Conservation (phyloP, 2,888 invertebrate species). For the Zele albiditarsus region DNA sequence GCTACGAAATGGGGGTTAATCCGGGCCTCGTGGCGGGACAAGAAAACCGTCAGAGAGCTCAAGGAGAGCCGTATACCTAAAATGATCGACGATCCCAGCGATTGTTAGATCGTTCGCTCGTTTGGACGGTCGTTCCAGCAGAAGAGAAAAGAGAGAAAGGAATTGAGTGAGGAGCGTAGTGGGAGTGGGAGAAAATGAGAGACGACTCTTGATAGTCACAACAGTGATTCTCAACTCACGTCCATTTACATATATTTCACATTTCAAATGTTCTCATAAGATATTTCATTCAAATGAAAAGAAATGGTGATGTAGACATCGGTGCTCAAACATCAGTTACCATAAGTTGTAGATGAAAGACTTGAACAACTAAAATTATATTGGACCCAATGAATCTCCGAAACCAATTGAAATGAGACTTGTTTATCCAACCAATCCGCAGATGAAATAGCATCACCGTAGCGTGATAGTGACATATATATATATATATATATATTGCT, state of each 20-base stretch:
- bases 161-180: not conserved
- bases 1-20: conserved; percentile 39
- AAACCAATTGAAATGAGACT: too few species aligned
- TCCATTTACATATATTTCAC: not conserved
- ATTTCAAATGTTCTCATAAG: not conserved
- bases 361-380: too few species aligned
- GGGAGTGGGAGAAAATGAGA: conserved; percentile 8
- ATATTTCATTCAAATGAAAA: too few species aligned
- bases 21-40: conserved; percentile 41
- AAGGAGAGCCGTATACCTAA: conserved; percentile 55
- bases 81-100: conserved; percentile 62
- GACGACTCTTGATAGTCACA: conserved; percentile 10
- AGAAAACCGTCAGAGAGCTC: conserved; percentile 34
- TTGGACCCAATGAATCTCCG: too few species aligned
- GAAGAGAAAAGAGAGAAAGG: conserved; percentile 9
- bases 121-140: conserved; percentile 4
- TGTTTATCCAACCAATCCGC: too few species aligned
- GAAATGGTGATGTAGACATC: too few species aligned
- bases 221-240: conserved; percentile 30
- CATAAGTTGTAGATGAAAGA: too few species aligned
- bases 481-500: too few species aligned
- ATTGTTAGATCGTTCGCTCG: conserved; percentile 40
- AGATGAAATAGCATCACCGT: too few species aligned
- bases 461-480: too few species aligned
- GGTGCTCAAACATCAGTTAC: too few species aligned